phyloP scores from a whole-genome alignment of 2,888 invertebrate genomes.

The Palloptera scutellata region DNA sequence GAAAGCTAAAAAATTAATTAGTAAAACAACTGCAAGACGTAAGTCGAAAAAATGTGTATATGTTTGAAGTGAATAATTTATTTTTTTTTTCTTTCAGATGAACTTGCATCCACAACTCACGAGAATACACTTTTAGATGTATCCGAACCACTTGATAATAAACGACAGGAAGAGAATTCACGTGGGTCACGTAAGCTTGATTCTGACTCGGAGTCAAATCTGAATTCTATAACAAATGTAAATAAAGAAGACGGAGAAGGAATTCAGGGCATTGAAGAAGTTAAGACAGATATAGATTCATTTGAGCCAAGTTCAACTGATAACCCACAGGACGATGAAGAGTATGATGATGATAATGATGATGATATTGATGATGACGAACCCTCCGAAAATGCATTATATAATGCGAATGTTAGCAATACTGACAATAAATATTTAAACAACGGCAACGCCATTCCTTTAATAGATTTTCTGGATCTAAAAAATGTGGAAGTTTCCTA shows the following conservation, averaged over 20 bases:
- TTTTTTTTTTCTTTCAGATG: slow-evolving; percentile 2
- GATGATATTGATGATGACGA: background rate
- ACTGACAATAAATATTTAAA: background rate
- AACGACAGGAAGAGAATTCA: background rate
- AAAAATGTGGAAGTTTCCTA: too few species aligned
- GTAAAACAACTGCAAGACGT: background rate
- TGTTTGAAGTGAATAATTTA: background rate
- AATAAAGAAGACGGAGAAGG: background rate
- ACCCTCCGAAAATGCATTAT: background rate
- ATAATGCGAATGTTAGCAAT: background rate
- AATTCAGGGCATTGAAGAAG: background rate
- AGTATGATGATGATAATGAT: background rate
- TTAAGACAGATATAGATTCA: background rate
- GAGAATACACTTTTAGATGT: background rate
- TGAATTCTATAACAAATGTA: background rate
- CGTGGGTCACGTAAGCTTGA: slow-evolving; percentile 10
- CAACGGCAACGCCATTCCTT: background rate
- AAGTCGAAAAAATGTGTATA: background rate
- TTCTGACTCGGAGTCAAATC: background rate
- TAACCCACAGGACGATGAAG: background rate
- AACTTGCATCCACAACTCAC: background rate
- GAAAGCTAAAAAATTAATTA: background rate
- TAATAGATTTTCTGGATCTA: too few species aligned
- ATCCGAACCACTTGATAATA: background rate
- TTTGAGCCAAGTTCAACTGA: background rate